phyloP scores from a whole-genome alignment of 2,888 invertebrate species.

The Tetheella fluctuosa region DNA sequence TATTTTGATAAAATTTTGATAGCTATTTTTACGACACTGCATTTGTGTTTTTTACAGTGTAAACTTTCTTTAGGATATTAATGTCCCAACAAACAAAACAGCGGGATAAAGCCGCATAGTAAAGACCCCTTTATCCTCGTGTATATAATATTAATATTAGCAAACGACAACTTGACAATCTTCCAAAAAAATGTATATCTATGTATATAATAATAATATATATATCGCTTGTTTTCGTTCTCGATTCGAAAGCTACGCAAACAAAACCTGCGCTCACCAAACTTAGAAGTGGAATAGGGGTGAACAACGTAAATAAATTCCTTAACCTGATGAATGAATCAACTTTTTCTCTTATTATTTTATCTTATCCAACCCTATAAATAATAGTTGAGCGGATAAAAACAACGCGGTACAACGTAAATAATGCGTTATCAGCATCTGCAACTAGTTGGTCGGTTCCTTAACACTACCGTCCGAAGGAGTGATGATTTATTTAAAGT shows the following conservation, averaged over 20 bases:
- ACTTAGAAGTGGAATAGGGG: constrained; percentile 36
- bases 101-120: constrained; percentile 39
- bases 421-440: constrained; percentile 61
- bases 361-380: constrained; percentile 41
- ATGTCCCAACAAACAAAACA: constrained; percentile 33
- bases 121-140: constrained; percentile 42
- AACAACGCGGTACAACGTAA: constrained; percentile 59
- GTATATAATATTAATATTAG: constrained; percentile 56
- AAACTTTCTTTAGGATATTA: constrained; percentile 29
- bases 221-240: constrained; percentile 45
- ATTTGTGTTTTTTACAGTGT: constrained; percentile 1
- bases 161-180: constrained; percentile 60
- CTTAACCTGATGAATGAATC: constrained; percentile 44
- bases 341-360: constrained; percentile 44
- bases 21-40: background rate
- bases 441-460: constrained; percentile 7
- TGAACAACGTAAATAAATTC: constrained; percentile 40
- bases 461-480: constrained; percentile 44
- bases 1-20: background rate
- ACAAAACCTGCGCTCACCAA: constrained; percentile 33
- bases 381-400: constrained; percentile 46
- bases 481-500: constrained; percentile 78
- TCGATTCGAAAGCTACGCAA: constrained; percentile 39
- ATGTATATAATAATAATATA: constrained; percentile 35
- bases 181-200: constrained; percentile 50